Base-by-base conservation (phyloP, 2,113 vertebrate species). In the Notarius quadriscutis region DNA sequence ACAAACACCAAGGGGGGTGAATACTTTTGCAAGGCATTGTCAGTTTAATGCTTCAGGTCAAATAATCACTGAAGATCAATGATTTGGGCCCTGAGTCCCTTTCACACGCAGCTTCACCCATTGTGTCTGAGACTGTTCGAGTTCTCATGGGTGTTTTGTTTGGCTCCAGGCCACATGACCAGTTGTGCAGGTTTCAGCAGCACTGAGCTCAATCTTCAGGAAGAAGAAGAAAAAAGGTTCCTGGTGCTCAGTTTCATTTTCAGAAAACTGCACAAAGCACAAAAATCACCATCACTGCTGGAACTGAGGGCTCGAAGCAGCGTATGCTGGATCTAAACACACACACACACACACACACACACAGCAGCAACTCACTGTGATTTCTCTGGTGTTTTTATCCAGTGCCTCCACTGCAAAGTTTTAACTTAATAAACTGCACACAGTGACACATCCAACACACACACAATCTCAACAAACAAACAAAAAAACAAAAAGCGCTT, bases 121-220 rank as follows among this genome's bases (percentile, higher is more conserved):
- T 34, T 5, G 7, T 20, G 34, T 72, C 71, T 20, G 25, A 30
- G 75, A 22, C 15, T 53, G 48, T 75, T 50, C 0, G 1, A 30
- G 78, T 14, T 18, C 7, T n/a, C 14, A 8, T 84, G 57, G 41
- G 41, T 41, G 62, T 81, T 84, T 10, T 60, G 30, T 50, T 60
- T 27, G 41, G 48, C 55, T n/a, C 25, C 7, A 51, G 10, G 27
- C 22, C 12, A 78, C 30, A 7, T 18, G 83, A 81, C 88, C 63
- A 51, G 88, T 89, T 71, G 30, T 78, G 50, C 86, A 58, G 83
- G 88, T 82, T 87, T 67, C 41, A 51, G 20, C 8, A 22, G 9
- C 22, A 7, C 30, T 55, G 51, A 20, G 7, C 12, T 82, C 41
- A 7, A 27, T 2, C 53, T 58, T 60, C 79, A 85, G 60, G 67